Percentiles rank a stretch among this genome's conserved stretches.
Conservation (phyloP, 2,797 vertebrate genomes). For the Pseudochirops cupreus region DNA sequence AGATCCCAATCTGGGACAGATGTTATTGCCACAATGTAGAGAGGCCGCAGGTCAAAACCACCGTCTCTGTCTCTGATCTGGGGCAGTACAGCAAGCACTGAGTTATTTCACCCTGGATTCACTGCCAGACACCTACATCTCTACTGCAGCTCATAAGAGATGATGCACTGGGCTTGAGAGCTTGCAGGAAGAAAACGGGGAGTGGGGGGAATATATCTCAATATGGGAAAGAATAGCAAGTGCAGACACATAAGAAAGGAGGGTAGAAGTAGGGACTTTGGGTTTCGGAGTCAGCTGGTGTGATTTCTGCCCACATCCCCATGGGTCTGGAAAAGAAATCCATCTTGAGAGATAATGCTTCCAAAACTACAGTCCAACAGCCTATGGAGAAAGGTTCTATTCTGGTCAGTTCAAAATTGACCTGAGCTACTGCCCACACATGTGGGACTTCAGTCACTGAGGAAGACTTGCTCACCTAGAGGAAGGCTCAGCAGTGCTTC, state of each 20-base stretch:
- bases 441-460: background rate
- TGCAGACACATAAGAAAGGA: background rate
- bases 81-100: background rate
- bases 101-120: fast-evolving
- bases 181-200: background rate
- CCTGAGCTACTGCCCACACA: too few species aligned
- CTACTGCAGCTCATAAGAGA: fast-evolving
- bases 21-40: background rate
- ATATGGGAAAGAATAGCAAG: background rate
- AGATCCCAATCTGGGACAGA: background rate
- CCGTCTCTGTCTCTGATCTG: background rate
- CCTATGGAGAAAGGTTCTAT: background rate
- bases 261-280: background rate
- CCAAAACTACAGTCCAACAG: background rate
- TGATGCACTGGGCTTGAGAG: background rate
- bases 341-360: background rate
- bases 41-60: background rate
- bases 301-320: background rate
- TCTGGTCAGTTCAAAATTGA: background rate
- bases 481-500: background rate
- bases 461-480: fast-evolving
- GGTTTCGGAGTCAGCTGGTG: background rate
- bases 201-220: background rate
- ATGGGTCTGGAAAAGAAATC: background rate
- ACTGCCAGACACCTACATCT: fast-evolving